Evolutionary conservation across 2,888 invertebrate species (phyloP), one percentile per base, ranked within the genome.

Genomic region (Drosophila neonasuta): DNA sequence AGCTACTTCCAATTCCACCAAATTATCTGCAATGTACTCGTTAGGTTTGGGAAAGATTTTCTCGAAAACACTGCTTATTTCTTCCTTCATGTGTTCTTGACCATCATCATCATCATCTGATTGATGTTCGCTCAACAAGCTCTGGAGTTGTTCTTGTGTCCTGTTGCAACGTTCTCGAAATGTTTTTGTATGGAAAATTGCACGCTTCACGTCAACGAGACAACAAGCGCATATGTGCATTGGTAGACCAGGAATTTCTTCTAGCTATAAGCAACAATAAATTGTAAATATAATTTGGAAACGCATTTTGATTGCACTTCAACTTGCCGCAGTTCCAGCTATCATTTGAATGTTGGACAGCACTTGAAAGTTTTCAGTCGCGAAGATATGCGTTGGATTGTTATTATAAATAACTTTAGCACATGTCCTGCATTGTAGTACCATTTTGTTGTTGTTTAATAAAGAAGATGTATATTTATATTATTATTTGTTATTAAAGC

Each of bases 351-450:
- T 54, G 39, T 70, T 57, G 9, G 29, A 13, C 32, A 80, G 44
- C 7, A 80, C 41, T 34, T 58, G 51, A 0, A 49, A 32, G 60
- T 68, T 82, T 7, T 68, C 62, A 0, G 13, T 13, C 0, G 60
- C 32, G 15, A 80, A 80, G 1, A 80, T 48, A 63, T 85, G 74
- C 5, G 64, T 77, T 2, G 86, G 70, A 11, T 70, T 82, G 1
- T 29, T 45, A 2, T 80, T 70, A 17, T 82, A 80, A 30, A 85
- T 80, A 8, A 68, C 52, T 36, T 29, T 55, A 24, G 34, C 71
- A 15, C 80, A 86, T 10, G 66, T 80, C n/a, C 86, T 75, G 52
- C 86, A 80, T 49, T 63, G 63, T 0, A 70, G 42, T 5, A 86
- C 30, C 86, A 86, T 86, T 59, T 48, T 73, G 9, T 8, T 44